Evolutionary conservation across 1,140 invertebrate genomes (phyloP), one percentile per base, ranked within the genome.

Genomic region (Nasonia giraulti): DNA sequence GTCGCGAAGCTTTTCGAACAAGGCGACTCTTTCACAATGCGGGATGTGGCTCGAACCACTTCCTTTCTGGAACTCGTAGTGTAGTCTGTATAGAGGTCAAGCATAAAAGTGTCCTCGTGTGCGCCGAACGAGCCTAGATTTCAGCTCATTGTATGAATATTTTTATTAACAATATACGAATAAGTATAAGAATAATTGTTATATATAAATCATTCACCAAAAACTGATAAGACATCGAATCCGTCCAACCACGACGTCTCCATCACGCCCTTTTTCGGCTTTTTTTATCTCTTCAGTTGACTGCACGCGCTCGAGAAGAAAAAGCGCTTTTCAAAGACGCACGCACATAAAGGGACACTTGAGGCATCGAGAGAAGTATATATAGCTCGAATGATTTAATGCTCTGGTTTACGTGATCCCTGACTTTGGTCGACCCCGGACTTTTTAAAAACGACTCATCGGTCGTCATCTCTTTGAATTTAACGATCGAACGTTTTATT

Each of bases 391-490:
- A 87, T 89, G 86, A 89, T 89, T 89, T 89, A 89, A 88, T 87
- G 87, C 87, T 81, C 83, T 66, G 84, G 85, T 90, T 90, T 87
- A 88, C 87, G 78, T 89, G 88, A 91, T 89, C 89, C 87, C 87
- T 89, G 90, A 91, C 90, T 90, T 87, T 87, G 14, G 47, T 50
- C 86, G 87, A 87, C 86, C 86, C 82, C 86, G 85, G 62, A 86
- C 79, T 7, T 44, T 44, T 44, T 44, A 44, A 44, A 44, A 44
- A 44, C 40, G 0, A 40, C 27, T 27, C 27, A 27, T 27, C 27
- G 27, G 27, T 37, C 33, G 33, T 37, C 3, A 37, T 37, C 33
- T 37, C 33, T 37, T 37, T 37, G 33, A 37, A 37, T 37, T 37
- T 44, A 44, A 44, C 40, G 40, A 44, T 5, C 62, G 11, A 66